A percentile compares a stretch with the other conserved stretches of the same genome.
These are phyloP conservation scores for Cetonia aurata DNA, from an alignment of 2,888 invertebrate genomes.

Conservation along the genomic window DNA sequence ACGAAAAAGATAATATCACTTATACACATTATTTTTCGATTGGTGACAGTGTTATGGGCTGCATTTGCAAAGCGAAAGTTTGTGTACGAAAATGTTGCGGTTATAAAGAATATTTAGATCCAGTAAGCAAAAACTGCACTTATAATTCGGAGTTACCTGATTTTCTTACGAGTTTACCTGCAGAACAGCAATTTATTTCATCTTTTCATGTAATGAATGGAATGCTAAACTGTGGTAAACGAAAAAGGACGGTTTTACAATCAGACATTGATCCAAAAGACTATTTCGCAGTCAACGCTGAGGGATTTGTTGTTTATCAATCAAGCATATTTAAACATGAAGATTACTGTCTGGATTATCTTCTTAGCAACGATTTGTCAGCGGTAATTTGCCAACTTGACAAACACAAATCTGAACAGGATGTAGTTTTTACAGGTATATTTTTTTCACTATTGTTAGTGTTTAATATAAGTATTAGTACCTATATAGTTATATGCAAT, in stretches of 20 bases:
- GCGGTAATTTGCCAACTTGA: slow-evolving; percentile 3
- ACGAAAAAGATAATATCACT: slow-evolving; percentile 16
- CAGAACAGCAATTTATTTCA: not conserved
- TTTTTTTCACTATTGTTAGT: not conserved
- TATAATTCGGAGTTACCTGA: slow-evolving; percentile 5
- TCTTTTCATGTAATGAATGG: not conserved
- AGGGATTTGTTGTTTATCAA: slow-evolving; percentile 10
- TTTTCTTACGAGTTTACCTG: slow-evolving; percentile 29
- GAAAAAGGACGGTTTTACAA: slow-evolving; percentile 5
- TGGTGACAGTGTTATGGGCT: slow-evolving; percentile 24
- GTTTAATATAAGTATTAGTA: too few species aligned
- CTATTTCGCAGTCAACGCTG: slow-evolving; percentile 5
- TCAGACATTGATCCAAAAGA: not conserved
- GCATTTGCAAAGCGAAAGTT: slow-evolving; percentile 36
- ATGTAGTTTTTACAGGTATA: slow-evolving; percentile 8
- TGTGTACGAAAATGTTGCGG: slow-evolving; percentile 44
- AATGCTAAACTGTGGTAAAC: slow-evolving; percentile 1
- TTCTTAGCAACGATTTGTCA: slow-evolving; percentile 4
- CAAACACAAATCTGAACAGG: not conserved
- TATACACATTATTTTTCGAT: slow-evolving; percentile 22
- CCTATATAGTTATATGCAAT: too few species aligned
- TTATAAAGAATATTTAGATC: slow-evolving; percentile 15
- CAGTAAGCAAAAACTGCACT: slow-evolving; percentile 24
- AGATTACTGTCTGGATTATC: slow-evolving; percentile 40
- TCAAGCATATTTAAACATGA: slow-evolving; percentile 4